Evolutionary conservation across 2,113 vertebrate genomes (phyloP), one percentile per base, ranked within the genome.

Genomic region (Neoarius graeffei): DNA sequence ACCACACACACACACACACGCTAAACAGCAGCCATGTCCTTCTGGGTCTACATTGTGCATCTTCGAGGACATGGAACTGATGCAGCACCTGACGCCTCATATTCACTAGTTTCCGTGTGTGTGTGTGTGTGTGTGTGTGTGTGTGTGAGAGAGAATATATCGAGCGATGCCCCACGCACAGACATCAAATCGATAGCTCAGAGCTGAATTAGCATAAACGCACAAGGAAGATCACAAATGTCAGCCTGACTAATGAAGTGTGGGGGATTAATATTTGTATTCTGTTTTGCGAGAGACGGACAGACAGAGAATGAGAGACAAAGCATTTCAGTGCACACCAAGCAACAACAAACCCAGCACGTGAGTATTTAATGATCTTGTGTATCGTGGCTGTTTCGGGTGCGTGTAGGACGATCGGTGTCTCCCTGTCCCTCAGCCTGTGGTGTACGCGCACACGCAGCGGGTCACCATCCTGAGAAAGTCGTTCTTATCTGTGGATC

Each of bases 161-260:
- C 85, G 79, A 90, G 59, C 85, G 5, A 20, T 42, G 56, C 20
- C 48, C 64, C 20, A 83, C 30, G 64, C 71, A 80, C 48, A 71
- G 48, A 85, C 66, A 90, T 85, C 87, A 85, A 90, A 90, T 93
- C 91, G 81, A 93, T 92, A 90, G 81, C 67, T 42, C 25, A 35
- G 77, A 86, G 88, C 87, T 88, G 88, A 90, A 94, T 91, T 92
- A 91, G 87, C 88, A 91, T 90, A 85, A 89, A 89, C 89, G 15
- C 85, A 90, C 83, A 62, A 88, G 25, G 48, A 62, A 85, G 87
- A 84, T 54, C 84, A 91, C 84, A 85, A 93, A 91, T 81, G 85
- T 89, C 90, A 86, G 71, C 85, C 71, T 90, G 92, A 92, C 92
- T 91, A 74, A 81, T 67, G 6, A 48, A 92, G 80, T 88, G 89